Conservation (phyloP, 2,888 invertebrate genomes). For the Ganaspis brasiliensis region DNA sequence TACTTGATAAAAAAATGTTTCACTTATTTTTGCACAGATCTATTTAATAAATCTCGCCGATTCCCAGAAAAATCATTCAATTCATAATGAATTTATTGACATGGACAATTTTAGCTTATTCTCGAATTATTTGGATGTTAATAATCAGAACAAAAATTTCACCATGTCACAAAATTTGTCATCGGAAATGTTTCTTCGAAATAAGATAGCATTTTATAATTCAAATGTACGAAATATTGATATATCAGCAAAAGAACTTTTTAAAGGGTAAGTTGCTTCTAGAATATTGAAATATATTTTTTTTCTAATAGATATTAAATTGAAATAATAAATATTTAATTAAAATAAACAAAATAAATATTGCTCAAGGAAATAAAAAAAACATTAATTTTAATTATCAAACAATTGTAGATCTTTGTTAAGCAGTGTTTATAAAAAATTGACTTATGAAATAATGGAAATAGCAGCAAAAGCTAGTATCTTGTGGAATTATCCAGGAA, state of each 20-base stretch:
- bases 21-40: conserved; percentile 56
- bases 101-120: conserved; percentile 2
- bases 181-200: conserved; percentile 55
- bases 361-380: too few species aligned
- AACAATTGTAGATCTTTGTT: conserved; percentile 65
- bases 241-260: conserved; percentile 65
- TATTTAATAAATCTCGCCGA: conserved; percentile 66
- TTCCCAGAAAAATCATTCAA: neutral
- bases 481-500: conserved; percentile 73
- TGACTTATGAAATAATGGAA: conserved; percentile 65
- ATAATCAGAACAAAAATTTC: neutral
- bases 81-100: neutral
- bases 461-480: conserved; percentile 71
- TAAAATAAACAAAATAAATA: too few species aligned
- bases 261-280: conserved; percentile 65
- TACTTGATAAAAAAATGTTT: neutral
- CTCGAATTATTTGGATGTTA: neutral
- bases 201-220: conserved; percentile 58
- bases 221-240: conserved; percentile 67
- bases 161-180: neutral
- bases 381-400: neutral
- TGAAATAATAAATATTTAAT: too few species aligned
- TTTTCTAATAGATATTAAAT: too few species aligned
- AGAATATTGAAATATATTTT: neutral
- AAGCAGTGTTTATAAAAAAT: conserved; percentile 55